A percentile compares a stretch with the other conserved stretches of the same genome.
Conservation (phyloP, 2,113 vertebrate genomes). For the Eidolon helvum region DNA sequence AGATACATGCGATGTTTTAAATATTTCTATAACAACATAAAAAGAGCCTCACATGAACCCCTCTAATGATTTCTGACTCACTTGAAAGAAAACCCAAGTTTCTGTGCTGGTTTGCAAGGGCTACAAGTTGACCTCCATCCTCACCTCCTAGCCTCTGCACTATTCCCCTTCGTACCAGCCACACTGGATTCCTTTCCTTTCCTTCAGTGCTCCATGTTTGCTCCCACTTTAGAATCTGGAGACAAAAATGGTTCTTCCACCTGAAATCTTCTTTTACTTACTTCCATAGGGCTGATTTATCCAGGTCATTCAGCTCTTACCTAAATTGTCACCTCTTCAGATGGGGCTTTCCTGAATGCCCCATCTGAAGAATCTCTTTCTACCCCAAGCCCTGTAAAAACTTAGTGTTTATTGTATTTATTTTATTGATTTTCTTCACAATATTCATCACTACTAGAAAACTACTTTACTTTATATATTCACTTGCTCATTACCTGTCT, state of each 20-base stretch:
- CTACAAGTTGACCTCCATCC: neutral
- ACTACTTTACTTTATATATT: neutral
- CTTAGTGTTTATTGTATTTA: neutral
- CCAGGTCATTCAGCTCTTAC: neutral
- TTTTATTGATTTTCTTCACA: neutral
- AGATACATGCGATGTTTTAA: neutral
- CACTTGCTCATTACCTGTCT: neutral
- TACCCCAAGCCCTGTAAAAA: neutral
- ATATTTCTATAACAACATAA: accelerated
- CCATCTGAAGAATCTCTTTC: neutral
- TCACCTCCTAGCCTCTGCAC: neutral
- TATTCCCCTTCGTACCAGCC: neutral
- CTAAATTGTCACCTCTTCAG: neutral
- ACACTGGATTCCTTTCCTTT: neutral
- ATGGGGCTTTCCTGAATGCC: neutral
- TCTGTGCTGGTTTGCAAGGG: neutral
- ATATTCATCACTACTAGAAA: no score
- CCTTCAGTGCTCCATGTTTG: neutral
- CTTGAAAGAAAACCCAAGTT: neutral
- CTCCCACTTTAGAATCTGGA: neutral
- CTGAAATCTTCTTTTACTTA: neutral
- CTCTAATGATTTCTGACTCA: neutral
- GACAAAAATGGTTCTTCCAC: no score
- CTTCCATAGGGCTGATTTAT: neutral
- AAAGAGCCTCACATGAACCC: neutral